These are phyloP conservation scores for Lepus europaeus DNA, from an alignment of 2,113 vertebrate species.

Conservation along the genomic window DNA sequence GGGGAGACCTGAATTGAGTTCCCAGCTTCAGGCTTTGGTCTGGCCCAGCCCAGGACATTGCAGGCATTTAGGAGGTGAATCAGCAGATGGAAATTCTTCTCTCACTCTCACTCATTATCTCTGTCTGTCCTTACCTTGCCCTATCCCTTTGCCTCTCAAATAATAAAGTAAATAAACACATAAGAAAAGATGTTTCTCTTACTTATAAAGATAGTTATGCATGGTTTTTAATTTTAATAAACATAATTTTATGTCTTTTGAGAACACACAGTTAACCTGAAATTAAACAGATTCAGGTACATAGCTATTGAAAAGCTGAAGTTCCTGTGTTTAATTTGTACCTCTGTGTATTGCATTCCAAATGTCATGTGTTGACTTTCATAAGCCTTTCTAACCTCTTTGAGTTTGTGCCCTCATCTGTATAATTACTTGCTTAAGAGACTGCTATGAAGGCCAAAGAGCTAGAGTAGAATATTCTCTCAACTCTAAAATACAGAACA, in stretches of 20 bases:
- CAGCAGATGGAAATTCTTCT: too few species aligned
- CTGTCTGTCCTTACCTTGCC: too few species aligned
- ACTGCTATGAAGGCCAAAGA: background rate
- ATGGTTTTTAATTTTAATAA: background rate
- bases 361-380: background rate
- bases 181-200: background rate
- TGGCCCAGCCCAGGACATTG: too few species aligned
- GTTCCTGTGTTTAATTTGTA: constrained; percentile 38
- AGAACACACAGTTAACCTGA: background rate
- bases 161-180: too few species aligned
- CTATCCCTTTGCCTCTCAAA: too few species aligned
- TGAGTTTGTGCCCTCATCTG: background rate
- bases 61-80: too few species aligned
- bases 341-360: background rate
- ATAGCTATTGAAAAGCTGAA: constrained; percentile 34
- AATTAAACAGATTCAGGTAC: background rate
- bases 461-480: background rate
- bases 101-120: too few species aligned
- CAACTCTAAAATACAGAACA: constrained; percentile 8
- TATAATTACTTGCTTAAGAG: background rate
- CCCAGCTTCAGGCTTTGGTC: too few species aligned
- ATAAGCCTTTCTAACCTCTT: background rate
- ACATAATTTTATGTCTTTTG: background rate
- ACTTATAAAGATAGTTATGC: background rate
- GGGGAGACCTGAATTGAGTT: too few species aligned